Percentiles rank a stretch among this genome's conserved stretches.
phyloP scores from a whole-genome alignment of 2,888 invertebrate genomes.

The Caprella mutica region DNA sequence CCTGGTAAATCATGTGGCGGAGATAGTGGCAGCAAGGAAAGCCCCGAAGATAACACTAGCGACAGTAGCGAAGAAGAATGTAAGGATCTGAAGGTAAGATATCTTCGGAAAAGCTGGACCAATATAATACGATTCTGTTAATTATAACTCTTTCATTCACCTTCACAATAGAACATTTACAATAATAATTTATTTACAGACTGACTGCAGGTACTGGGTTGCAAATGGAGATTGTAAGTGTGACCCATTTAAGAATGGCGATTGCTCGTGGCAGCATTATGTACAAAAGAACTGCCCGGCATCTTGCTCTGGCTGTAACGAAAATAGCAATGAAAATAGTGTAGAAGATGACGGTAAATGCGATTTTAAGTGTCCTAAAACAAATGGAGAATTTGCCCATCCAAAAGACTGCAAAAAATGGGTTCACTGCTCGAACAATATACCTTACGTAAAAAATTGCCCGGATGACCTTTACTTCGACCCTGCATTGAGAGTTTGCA shows the following conservation, averaged over 20 bases:
- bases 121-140: too few species aligned
- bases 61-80: too few species aligned
- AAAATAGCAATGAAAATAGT: not conserved
- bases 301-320: not conserved
- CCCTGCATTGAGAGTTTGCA: slow-evolving; percentile 25
- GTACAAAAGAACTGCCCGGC: too few species aligned
- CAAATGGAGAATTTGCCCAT: slow-evolving; percentile 25
- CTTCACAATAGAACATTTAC: too few species aligned
- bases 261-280: too few species aligned
- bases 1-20: slow-evolving; percentile 12
- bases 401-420: slow-evolving; percentile 29
- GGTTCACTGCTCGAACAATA: slow-evolving; percentile 14
- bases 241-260: too few species aligned
- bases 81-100: too few species aligned
- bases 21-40: not conserved
- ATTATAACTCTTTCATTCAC: too few species aligned
- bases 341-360: slow-evolving; percentile 1
- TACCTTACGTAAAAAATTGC: slow-evolving; percentile 23
- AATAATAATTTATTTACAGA: too few species aligned
- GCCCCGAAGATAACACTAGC: slow-evolving; percentile 4
- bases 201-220: too few species aligned
- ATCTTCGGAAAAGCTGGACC: too few species aligned
- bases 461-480: slow-evolving; percentile 31
- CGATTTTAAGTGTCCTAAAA: slow-evolving; percentile 12
- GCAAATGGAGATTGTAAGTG: too few species aligned